Evolutionary conservation across 2,797 vertebrate species (phyloP).

Genomic region (Decapterus maruadsi): DNA sequence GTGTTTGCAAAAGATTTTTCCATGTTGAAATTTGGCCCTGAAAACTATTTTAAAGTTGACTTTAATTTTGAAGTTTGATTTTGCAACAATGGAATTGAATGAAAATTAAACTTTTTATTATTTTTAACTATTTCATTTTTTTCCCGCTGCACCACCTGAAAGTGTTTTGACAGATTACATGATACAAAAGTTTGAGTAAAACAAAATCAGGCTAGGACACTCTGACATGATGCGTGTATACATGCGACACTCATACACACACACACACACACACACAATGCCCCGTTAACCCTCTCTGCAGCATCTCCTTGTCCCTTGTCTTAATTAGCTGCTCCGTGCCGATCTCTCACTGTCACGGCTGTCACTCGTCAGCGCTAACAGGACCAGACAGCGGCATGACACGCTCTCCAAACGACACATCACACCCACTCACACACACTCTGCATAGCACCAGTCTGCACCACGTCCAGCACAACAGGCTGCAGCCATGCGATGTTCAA

Average conservation of each 20-base stretch:
- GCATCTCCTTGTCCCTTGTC: neutral
- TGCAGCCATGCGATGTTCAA: neutral
- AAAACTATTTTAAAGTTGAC: too few species aligned
- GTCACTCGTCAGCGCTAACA: conserved; percentile 39
- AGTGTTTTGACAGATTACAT: too few species aligned
- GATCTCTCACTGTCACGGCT: conserved; percentile 26
- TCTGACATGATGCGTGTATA: too few species aligned
- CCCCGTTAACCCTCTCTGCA: conserved; percentile 15
- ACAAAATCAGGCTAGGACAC: neutral
- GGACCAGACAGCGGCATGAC: conserved; percentile 33
- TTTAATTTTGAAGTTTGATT: too few species aligned
- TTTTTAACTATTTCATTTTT: too few species aligned
- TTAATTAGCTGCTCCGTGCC: conserved; percentile 30
- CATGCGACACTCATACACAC: neutral
- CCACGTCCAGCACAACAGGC: neutral
- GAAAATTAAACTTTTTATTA: too few species aligned
- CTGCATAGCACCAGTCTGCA: neutral
- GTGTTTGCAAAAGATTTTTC: too few species aligned
- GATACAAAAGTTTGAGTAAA: neutral
- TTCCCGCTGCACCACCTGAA: too few species aligned
- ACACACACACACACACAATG: neutral
- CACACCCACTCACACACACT: conserved; percentile 8
- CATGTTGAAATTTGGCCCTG: too few species aligned
- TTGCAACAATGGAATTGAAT: too few species aligned
- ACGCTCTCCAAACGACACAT: neutral